A percentile compares a stretch with the other conserved stretches of the same genome.
phyloP scores from a whole-genome alignment of 2,113 vertebrate species.

The Otolemur garnettii region DNA sequence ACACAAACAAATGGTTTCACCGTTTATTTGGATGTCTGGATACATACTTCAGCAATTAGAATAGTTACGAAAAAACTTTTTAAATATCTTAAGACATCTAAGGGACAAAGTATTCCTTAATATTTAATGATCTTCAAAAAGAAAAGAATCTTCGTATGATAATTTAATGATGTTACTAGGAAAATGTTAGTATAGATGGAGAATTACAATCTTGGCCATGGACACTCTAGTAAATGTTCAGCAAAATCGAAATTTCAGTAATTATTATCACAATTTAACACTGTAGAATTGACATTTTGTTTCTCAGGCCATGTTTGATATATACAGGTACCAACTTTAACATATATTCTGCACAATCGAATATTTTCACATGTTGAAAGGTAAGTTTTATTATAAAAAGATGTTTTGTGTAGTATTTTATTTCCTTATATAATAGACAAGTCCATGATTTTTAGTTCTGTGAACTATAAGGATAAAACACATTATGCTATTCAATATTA shows the following conservation, averaged over 20 bases:
- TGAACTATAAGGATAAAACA: background rate
- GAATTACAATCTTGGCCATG: background rate
- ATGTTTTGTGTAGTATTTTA: background rate
- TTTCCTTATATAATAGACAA: background rate
- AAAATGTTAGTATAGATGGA: background rate
- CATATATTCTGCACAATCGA: background rate
- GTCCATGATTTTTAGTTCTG: background rate
- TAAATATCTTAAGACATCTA: background rate
- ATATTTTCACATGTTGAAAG: background rate
- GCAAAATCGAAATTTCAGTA: background rate
- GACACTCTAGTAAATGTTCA: background rate
- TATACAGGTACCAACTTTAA: background rate
- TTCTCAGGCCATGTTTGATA: background rate
- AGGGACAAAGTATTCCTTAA: background rate
- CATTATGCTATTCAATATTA: constrained; percentile 28
- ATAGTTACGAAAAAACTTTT: background rate
- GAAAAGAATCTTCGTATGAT: background rate
- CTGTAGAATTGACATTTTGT: background rate
- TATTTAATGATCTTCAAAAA: constrained; percentile 27
- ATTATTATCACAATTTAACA: background rate
- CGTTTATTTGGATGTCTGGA: background rate
- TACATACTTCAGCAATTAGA: background rate
- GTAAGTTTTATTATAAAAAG: background rate
- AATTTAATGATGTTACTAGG: background rate
- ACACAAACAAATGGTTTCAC: background rate